Base-by-base conservation (phyloP, 2,113 vertebrate genomes). In the Hassar affinis region DNA sequence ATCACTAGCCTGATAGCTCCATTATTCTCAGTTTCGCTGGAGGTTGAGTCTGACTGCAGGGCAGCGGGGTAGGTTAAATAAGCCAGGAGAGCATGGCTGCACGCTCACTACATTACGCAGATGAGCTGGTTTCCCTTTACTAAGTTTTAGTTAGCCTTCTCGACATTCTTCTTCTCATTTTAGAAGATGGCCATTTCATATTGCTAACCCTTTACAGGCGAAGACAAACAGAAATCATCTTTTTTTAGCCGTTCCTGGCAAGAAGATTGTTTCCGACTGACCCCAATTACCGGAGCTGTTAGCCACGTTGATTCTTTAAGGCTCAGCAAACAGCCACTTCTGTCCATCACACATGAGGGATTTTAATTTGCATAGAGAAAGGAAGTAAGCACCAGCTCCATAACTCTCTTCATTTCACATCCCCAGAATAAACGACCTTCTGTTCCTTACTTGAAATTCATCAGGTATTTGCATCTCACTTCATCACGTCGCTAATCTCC, bases 401-500 rank as follows among this genome's bases (percentile, higher is more conserved):
- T 57, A 82, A 76, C 76, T 38, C 80, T 78, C 77, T 72, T 81
- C 80, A 80, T 85, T 83, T 85, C 84, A 78, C 85, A 81, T 27
- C 56, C 25, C 81, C 83, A 57, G 78, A 84, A 88, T 79, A 81
- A 85, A 71, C 81, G 85, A 86, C 87, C 87, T 87, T 88, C 78
- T 88, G 85, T 85, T 87, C 83, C 81, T 57, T 69, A 49, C 72
- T 87, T 87, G 77, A 85, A 87, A 88, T 88, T 88, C 87, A 87
- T 85, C 85, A 86, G 87, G 84, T 87, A 86, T 83, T 88, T 87
- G 87, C 80, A 86, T 86, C 82, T 54, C 78, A 74, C 84, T 88
- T 79, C 85, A 87, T 88, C 84, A 85, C 78, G 15, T 15, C 14
- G 81, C 79, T 87, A 87, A 87, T 87, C 85, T 87, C 79, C 59